A percentile compares a stretch with the other conserved stretches of the same genome.
Evolutionary conservation across 2,888 invertebrate genomes (phyloP).

Genomic region (Thymelicus sylvestris): DNA sequence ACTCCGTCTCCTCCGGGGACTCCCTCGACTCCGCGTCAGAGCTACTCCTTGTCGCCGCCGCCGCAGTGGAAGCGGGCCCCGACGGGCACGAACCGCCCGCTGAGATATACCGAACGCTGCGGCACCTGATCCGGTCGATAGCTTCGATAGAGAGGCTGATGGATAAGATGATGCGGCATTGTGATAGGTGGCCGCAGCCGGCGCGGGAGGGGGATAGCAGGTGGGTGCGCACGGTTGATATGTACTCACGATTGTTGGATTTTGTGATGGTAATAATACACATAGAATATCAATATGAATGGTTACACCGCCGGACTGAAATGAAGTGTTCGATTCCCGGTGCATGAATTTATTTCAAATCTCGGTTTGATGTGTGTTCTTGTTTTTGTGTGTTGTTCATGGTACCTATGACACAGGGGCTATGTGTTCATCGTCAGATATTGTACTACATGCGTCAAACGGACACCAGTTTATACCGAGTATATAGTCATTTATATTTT

Average conservation of each 20-base stretch:
- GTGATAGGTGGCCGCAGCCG: slow-evolving; percentile 67
- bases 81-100: slow-evolving; percentile 38
- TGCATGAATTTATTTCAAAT: too few relatives aligned
- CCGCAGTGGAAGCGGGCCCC: slow-evolving; percentile 45
- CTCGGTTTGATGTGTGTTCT: too few relatives aligned
- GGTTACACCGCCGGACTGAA: too few relatives aligned
- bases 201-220: slow-evolving; percentile 52
- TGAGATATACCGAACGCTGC: slow-evolving; percentile 64
- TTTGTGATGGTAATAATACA: too few relatives aligned
- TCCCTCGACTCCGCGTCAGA: slow-evolving; percentile 63
- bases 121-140: slow-evolving; percentile 72
- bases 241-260: neutral
- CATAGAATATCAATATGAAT: too few relatives aligned
- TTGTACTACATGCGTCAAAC: too few relatives aligned
- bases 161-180: slow-evolving; percentile 72
- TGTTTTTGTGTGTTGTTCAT: too few relatives aligned
- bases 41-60: slow-evolving; percentile 60
- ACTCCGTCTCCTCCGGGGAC: slow-evolving; percentile 61
- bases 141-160: slow-evolving; percentile 76
- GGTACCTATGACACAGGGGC: too few relatives aligned
- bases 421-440: too few relatives aligned
- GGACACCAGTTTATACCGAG: too few relatives aligned
- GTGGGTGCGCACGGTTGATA: neutral
- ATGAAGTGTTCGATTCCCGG: too few relatives aligned
- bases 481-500: too few relatives aligned